phyloP scores from a whole-genome alignment of 2,113 vertebrate species.

The Python bivittatus region DNA sequence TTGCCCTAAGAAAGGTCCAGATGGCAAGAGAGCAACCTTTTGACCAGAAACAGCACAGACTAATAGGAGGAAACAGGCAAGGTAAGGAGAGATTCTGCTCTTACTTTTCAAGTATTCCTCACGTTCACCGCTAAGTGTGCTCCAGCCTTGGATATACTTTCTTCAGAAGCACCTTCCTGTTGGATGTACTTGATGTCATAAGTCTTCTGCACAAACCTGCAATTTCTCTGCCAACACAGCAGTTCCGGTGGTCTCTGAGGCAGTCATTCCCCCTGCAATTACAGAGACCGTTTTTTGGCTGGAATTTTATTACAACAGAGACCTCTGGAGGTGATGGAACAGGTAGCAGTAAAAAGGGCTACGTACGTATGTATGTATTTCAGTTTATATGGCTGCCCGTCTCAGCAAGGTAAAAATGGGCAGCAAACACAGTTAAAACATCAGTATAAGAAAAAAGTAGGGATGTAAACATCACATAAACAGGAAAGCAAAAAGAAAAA shows the following conservation, averaged over 20 bases:
- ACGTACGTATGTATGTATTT: background rate
- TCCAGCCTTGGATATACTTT: background rate
- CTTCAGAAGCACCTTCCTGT: background rate
- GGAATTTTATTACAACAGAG: background rate
- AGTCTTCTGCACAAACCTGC: background rate
- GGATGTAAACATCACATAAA: background rate
- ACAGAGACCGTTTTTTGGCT: background rate
- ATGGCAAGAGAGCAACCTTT: background rate
- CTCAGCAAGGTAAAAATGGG: background rate
- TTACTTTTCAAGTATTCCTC: background rate
- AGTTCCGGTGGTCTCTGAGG: background rate
- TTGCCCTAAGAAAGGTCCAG: background rate
- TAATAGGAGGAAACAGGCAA: background rate
- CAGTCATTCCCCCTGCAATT: conserved; percentile 1
- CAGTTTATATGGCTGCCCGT: background rate
- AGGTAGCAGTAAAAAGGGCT: background rate
- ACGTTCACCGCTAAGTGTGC: background rate
- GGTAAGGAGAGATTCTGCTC: background rate
- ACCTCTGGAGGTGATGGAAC: background rate
- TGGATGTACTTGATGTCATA: background rate
- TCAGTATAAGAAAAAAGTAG: background rate
- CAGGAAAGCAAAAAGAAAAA: background rate
- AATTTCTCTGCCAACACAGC: rapidly evolving
- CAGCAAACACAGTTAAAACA: background rate
- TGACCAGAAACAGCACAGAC: too few relatives aligned